These are phyloP conservation scores for Brachyptera risi DNA, from an alignment of 2,888 invertebrate species.

Conservation along the genomic window DNA sequence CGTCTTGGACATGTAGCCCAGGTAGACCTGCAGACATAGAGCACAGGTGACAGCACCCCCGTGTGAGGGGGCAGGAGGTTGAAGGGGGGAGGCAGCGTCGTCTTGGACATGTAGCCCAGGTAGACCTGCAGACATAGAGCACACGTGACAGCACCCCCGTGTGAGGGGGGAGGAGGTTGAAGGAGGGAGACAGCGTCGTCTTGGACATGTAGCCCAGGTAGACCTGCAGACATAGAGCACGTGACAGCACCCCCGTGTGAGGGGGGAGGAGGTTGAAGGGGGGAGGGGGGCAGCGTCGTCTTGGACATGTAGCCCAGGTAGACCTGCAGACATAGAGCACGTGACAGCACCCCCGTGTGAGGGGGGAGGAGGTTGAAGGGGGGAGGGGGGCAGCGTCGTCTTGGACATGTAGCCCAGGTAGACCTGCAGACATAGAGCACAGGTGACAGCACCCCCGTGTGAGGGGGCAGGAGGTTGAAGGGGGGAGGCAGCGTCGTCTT, in stretches of 20 bases:
- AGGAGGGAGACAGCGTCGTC: too few relatives aligned
- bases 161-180: too few relatives aligned
- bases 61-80: slow-evolving; percentile 56
- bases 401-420: slow-evolving; percentile 70
- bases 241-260: too few relatives aligned
- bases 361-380: slow-evolving; percentile 66
- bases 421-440: slow-evolving; percentile 59
- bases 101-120: slow-evolving; percentile 66
- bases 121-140: slow-evolving; percentile 69
- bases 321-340: too few relatives aligned
- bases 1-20: slow-evolving; percentile 67
- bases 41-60: too few relatives aligned
- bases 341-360: slow-evolving; percentile 31
- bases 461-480: slow-evolving; percentile 61
- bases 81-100: slow-evolving; percentile 65
- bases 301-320: too few relatives aligned
- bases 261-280: too few relatives aligned
- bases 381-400: slow-evolving; percentile 62
- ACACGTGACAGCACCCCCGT: too few relatives aligned
- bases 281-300: too few relatives aligned
- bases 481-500: slow-evolving; percentile 67
- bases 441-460: slow-evolving; percentile 58
- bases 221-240: too few relatives aligned
- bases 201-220: too few relatives aligned
- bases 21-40: slow-evolving; percentile 67